Percentiles rank a stretch among this genome's conserved stretches.
These are phyloP conservation scores for Lemur catta DNA, from an alignment of 2,797 vertebrate genomes.

Conservation along the genomic window DNA sequence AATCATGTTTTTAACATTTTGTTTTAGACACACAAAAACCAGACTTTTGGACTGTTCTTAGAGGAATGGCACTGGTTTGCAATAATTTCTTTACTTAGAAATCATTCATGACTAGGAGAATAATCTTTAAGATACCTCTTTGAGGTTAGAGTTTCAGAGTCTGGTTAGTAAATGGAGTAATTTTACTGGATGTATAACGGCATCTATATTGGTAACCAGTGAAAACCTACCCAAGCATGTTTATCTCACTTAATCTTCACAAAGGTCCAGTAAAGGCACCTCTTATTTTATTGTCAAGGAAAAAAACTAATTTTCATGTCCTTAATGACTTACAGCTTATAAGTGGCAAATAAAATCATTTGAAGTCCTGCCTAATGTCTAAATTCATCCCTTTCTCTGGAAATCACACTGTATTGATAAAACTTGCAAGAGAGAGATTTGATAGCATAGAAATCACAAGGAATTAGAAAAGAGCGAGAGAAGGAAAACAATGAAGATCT, in stretches of 20 bases:
- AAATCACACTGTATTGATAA: not conserved
- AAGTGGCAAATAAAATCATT: not conserved
- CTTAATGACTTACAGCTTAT: not conserved
- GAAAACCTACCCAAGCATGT: not conserved
- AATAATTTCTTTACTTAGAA: not conserved
- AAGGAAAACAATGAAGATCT: not conserved
- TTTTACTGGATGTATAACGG: not conserved
- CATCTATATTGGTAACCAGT: not conserved
- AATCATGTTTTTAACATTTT: not conserved
- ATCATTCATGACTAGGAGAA: not conserved
- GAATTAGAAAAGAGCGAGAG: not conserved
- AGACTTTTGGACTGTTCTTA: not conserved
- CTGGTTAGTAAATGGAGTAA: not conserved
- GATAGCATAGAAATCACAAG: not conserved
- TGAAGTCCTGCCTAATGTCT: not conserved
- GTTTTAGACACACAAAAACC: not conserved
- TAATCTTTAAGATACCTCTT: not conserved
- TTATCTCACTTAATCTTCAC: not conserved
- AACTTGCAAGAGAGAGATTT: not conserved
- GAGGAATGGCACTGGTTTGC: not conserved
- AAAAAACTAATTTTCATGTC: not conserved
- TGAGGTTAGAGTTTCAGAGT: not conserved
- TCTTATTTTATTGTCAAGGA: not conserved
- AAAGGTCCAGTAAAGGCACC: not conserved
- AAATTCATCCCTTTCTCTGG: not conserved